phyloP scores from a whole-genome alignment of 2,888 invertebrate genomes.

The Meteorus cinctellus region DNA sequence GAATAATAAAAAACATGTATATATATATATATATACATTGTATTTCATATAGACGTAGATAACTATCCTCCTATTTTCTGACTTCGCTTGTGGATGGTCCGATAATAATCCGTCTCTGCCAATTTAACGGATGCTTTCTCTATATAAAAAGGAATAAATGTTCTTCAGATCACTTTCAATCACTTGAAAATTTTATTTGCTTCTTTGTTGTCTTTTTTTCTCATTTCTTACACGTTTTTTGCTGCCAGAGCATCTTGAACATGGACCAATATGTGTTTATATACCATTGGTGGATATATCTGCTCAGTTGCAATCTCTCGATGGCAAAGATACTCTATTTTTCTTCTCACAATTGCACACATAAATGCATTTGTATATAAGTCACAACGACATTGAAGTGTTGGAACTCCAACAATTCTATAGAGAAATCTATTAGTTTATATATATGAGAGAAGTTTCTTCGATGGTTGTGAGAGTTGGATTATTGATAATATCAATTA shows the following conservation, averaged over 20 bases:
- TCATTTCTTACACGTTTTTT: neutral
- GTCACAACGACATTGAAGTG: neutral
- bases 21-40: neutral
- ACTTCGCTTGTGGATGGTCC: neutral
- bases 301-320: neutral
- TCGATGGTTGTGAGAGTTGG: neutral
- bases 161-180: neutral
- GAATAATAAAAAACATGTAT: neutral
- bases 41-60: neutral
- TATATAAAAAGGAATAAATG: neutral
- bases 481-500: constrained; percentile 12
- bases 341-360: neutral
- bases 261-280: neutral
- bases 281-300: too few species aligned
- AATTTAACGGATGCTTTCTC: neutral
- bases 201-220: neutral
- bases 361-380: neutral
- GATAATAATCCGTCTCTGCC: neutral
- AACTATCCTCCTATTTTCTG: neutral
- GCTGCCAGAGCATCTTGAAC: neutral
- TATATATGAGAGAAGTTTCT: too few species aligned
- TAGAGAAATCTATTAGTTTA: neutral
- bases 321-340: neutral
- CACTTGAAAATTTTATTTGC: neutral
- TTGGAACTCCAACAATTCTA: constrained; percentile 3